Evolutionary conservation across 2,888 invertebrate species (phyloP).

Genomic region (Ophion ellenae): DNA sequence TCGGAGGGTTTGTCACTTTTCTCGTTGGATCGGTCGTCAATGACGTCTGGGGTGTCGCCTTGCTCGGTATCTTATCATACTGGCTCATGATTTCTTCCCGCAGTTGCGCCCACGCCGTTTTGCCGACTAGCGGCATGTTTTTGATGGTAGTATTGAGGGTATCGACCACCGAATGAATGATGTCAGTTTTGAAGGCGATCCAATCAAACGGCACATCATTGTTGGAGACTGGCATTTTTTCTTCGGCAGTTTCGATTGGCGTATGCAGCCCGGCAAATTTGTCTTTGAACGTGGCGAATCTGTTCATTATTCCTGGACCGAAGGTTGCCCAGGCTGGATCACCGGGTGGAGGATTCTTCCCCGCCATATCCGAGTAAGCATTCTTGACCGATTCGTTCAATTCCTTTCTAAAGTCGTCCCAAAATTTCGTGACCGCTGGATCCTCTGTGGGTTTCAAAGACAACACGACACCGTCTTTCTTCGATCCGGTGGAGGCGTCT

Average conservation of each 20-base stretch:
- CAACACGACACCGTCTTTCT: background rate
- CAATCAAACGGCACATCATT: constrained; percentile 56
- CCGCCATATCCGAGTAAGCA: constrained; percentile 60
- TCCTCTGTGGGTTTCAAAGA: background rate
- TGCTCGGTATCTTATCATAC: constrained; percentile 45
- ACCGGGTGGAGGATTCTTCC: constrained; percentile 56
- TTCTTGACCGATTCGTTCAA: constrained; percentile 67
- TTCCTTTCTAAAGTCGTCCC: constrained; percentile 52
- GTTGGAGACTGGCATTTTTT: background rate
- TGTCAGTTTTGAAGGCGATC: constrained; percentile 61
- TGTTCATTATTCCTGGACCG: constrained; percentile 39
- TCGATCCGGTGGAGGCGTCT: background rate
- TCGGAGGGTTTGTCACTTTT: constrained; percentile 2
- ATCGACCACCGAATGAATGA: constrained; percentile 55
- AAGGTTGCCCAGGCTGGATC: constrained; percentile 66
- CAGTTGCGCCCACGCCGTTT: constrained; percentile 57
- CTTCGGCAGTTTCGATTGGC: background rate
- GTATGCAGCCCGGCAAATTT: constrained; percentile 17
- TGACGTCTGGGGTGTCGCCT: background rate
- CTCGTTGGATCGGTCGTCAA: background rate
- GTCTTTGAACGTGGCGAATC: constrained; percentile 43
- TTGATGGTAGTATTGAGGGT: constrained; percentile 57
- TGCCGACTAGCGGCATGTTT: constrained; percentile 55
- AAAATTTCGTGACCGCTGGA: constrained; percentile 17
- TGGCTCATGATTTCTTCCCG: constrained; percentile 40